Evolutionary conservation across 2,888 invertebrate genomes (phyloP), one percentile per base, ranked within the genome.

Genomic region (Parnassius orleans): DNA sequence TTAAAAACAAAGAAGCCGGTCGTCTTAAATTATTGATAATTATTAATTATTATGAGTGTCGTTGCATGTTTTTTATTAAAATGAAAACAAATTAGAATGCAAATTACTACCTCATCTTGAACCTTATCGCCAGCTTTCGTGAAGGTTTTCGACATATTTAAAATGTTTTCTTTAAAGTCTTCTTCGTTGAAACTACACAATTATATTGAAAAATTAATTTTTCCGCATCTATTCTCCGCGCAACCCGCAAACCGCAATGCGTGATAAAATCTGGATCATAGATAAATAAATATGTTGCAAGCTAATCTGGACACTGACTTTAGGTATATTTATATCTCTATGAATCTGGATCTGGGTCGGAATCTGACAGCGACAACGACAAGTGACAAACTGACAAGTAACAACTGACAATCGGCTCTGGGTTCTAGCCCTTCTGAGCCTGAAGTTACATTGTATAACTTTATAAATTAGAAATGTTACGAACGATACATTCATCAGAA

Each of bases 71-170:
- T 33, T 33, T 7, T 3, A 46, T n/a, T 12, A 46, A 46, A 46
- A 46, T 46, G 2, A 46, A 7, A 7, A 46, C 11, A 46, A 0
- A 11, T 46, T 46, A n/a, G 3, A 9, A 48, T 48, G 14, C 2
- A 48, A 48, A 48, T 48, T 14, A 48, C 88, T 86, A 95, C 95
- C 93, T 95, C 95, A 84, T 95, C 95, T 77, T 95, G 94, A 64
- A 92, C 92, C 72, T 93, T 93, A 75, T 94, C 87, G 15, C 86
- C 86, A 63, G 78, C 80, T 72, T 87, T 88, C 41, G 86, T 81
- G 67, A 75, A 71, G 57, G 80, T 72, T 72, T 83, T 79, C 33
- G 87, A 86, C 88, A 89, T 88, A 66, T 70, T 82, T 61, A 60
- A 41, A 48, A 56, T 48, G 47, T 57, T 65, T 61, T 58, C 56